Evolutionary conservation across 2,888 invertebrate genomes (phyloP).

Genomic region (Timandra comae): DNA sequence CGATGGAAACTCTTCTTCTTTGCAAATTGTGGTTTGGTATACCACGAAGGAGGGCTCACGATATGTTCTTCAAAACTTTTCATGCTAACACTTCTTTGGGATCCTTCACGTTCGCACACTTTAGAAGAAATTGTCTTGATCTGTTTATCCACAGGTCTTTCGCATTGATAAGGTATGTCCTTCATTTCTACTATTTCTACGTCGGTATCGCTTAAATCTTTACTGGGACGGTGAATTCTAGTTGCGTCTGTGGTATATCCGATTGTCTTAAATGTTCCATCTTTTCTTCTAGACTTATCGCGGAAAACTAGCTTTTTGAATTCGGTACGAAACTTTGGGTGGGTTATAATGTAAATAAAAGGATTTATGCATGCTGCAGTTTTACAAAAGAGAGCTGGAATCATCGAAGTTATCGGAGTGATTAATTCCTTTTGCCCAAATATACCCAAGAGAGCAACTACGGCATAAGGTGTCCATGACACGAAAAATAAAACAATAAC

Average conservation of each 20-base stretch:
- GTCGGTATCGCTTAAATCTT: constrained; percentile 64
- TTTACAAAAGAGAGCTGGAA: constrained; percentile 88
- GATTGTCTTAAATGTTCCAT: constrained; percentile 53
- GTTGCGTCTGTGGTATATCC: constrained; percentile 47
- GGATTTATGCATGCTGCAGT: constrained; percentile 89
- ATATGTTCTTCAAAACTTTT: constrained; percentile 54
- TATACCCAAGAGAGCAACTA: constrained; percentile 84
- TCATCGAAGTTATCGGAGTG: constrained; percentile 83
- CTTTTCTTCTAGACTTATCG: constrained; percentile 56
- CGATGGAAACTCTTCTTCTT: constrained; percentile 67
- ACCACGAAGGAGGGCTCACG: constrained; percentile 71
- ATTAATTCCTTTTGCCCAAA: constrained; percentile 79
- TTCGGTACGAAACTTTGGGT: constrained; percentile 84
- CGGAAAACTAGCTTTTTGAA: constrained; percentile 60
- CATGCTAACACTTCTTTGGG: constrained; percentile 52
- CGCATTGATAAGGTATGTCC: constrained; percentile 55
- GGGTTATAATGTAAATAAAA: constrained; percentile 86
- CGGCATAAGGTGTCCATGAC: constrained; percentile 90
- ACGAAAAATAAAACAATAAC: constrained; percentile 85
- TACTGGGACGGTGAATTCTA: constrained; percentile 51
- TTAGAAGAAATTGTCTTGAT: constrained; percentile 52
- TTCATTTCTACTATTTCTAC: constrained; percentile 75
- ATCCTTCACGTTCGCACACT: constrained; percentile 47
- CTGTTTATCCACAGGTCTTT: constrained; percentile 25
- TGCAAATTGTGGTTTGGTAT: constrained; percentile 68